Evolutionary conservation across 1,140 invertebrate species (phyloP).

Genomic region (Eulimnadia texana): DNA sequence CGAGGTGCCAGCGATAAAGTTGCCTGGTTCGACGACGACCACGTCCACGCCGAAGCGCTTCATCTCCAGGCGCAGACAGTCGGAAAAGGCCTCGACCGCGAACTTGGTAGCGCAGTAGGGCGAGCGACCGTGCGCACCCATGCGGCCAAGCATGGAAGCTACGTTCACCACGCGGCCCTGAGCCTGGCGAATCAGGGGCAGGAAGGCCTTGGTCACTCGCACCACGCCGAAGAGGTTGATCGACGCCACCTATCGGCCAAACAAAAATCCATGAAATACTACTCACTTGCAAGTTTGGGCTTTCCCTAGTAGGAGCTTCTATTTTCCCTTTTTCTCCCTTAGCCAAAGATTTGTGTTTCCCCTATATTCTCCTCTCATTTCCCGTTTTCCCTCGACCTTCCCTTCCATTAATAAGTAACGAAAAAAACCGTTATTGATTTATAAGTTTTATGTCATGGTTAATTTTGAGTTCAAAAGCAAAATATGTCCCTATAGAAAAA

Average conservation of each 20-base stretch:
- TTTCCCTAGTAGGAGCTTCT: too few relatives aligned
- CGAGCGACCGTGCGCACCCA: slow-evolving; percentile 56
- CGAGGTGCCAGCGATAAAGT: slow-evolving; percentile 49
- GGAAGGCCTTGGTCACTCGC: slow-evolving; percentile 43
- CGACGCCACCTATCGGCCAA: slow-evolving; percentile 5
- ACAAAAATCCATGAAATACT: too few relatives aligned
- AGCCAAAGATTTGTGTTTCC: too few relatives aligned
- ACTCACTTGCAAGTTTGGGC: too few relatives aligned
- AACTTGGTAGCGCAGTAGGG: slow-evolving; percentile 61
- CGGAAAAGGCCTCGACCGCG: slow-evolving; percentile 61
- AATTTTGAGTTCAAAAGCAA: too few relatives aligned
- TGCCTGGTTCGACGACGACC: slow-evolving; percentile 65
- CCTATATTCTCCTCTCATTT: too few relatives aligned
- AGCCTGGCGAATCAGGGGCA: slow-evolving; percentile 57
- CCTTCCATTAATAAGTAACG: not conserved
- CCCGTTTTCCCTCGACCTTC: too few relatives aligned
- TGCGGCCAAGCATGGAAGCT: slow-evolving; percentile 40
- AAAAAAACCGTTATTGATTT: not conserved
- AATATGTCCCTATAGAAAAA: too few relatives aligned
- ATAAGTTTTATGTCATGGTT: not conserved
- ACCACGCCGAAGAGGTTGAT: slow-evolving; percentile 52
- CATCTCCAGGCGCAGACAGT: slow-evolving; percentile 66
- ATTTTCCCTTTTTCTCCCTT: too few relatives aligned
- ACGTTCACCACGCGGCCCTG: slow-evolving; percentile 28
- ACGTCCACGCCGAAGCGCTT: slow-evolving; percentile 37